Base-by-base conservation (phyloP, 2,113 vertebrate genomes). In the Steatornis caripensis region DNA sequence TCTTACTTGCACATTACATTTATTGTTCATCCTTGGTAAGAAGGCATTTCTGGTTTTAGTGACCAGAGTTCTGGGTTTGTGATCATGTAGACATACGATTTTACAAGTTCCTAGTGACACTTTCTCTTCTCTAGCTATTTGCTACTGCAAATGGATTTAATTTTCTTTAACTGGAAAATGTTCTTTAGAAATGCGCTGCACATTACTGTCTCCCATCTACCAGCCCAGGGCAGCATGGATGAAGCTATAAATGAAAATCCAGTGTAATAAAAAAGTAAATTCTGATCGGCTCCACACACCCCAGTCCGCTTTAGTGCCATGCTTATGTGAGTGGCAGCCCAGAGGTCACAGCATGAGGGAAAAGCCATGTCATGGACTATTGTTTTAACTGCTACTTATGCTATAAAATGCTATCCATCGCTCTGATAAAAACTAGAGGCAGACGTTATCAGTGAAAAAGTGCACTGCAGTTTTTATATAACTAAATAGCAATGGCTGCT, bases 31-130 rank as follows among this genome's bases (percentile, higher is more conserved):
- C 43, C 55, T 78, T 46, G 37, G n/a, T 71, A 62, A 88, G 68
- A 76, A 80, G 74, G 76, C 76, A 85, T 83, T 89, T 85, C 55
- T 92, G 68, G 32, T 61, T 93, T 95, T 85, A 94, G 16, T 71
- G 82, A 80, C n/a, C 15, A 43, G 41, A 86, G 32, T 49, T 68
- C 57, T 69, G 87, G n/a, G 43, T 58, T 91, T 93, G 48, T 78
- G 82, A 64, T 81, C 77, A 41, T 65, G 74, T 27, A 84, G 93
- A 90, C 27, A 37, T 9, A 80, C 1, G 23, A 54, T 84, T 95
- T 92, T 80, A 93, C 48, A 95, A 92, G 83, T 84, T 90, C 84
- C 34, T 18, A 24, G 84, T 70, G 87, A 82, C 91, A 72, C 34
- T 26, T 90, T 49, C 83, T 54, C 72, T 92, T 89, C 62, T 39